Conservation (phyloP, 1,140 invertebrate genomes). For the Panulirus ornatus region DNA sequence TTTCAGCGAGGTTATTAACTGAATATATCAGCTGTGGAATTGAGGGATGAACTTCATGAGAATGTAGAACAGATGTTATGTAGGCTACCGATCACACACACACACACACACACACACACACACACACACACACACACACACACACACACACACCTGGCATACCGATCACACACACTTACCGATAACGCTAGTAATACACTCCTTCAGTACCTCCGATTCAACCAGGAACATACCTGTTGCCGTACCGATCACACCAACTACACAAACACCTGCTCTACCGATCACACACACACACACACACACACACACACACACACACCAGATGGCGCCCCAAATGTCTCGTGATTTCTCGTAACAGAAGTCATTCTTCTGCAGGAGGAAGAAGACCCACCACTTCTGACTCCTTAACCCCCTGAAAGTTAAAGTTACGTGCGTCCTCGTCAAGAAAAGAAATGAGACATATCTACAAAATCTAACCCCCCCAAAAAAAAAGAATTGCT, state of each 20-base stretch:
- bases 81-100: too few relatives aligned
- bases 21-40: too few relatives aligned
- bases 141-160: background rate
- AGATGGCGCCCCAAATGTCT: background rate
- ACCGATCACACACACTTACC: background rate
- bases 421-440: too few relatives aligned
- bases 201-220: background rate
- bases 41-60: too few relatives aligned
- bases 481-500: too few relatives aligned
- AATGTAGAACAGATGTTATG: too few relatives aligned
- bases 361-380: background rate
- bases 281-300: too few relatives aligned
- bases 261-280: background rate
- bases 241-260: background rate
- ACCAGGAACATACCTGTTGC: too few relatives aligned
- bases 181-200: background rate
- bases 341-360: background rate
- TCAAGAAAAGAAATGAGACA: too few relatives aligned
- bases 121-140: conserved; percentile 26
- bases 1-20: too few relatives aligned
- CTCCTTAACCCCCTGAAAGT: background rate
- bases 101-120: conserved; percentile 25
- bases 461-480: too few relatives aligned
- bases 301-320: too few relatives aligned
- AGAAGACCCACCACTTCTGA: background rate